Evolutionary conservation across 2,888 invertebrate genomes (phyloP), one percentile per base, ranked within the genome.

Genomic region (Zootermopsis nevadensis): DNA sequence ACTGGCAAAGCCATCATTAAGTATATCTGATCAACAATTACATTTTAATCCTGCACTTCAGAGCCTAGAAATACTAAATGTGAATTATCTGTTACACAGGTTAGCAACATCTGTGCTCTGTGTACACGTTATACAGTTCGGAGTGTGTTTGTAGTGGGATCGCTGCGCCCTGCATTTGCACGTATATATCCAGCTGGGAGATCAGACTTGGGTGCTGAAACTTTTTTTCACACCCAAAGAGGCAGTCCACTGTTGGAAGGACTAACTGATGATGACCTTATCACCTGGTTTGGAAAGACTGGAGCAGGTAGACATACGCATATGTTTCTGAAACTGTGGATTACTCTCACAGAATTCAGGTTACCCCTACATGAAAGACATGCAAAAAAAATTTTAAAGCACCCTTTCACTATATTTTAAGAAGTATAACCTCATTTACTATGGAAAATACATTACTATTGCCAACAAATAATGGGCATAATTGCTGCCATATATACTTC

Each of bases 241-340:
- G 92, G 92, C n/a, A 93, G 93, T 85, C 91, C 91, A 22, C 88
- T 93, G 53, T 89, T 93, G 0, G 90, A 91, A 86, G 93, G 92
- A 12, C 93, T 93, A 48, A 93, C 93, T 24, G 93, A 93, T 82
- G 93, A 93, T 86, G 93, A 93, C 86, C 90, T 93, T 31, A 93
- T 93, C 48, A 93, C 93, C 3, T 93, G 93, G 93, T 93, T 93
- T 86, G 93, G 93, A 67, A 91, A 91, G 89, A 92, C 92, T 83
- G 91, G 91, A 77, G 80, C 82, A 35, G 83, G 80, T 48, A 48
- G 19, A 15, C 48, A 48, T 48, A 42, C 15, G 42, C n/a, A n/a
- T 42, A 15, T 42, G 10, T 7, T 42, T 42, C 42, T 42, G 8
- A 1, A 42, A 15, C 15, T n/a, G n/a, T n/a, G n/a, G 42, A 42